phyloP scores from a whole-genome alignment of 2,113 vertebrate species.

The Mesembrinibis cayennensis region DNA sequence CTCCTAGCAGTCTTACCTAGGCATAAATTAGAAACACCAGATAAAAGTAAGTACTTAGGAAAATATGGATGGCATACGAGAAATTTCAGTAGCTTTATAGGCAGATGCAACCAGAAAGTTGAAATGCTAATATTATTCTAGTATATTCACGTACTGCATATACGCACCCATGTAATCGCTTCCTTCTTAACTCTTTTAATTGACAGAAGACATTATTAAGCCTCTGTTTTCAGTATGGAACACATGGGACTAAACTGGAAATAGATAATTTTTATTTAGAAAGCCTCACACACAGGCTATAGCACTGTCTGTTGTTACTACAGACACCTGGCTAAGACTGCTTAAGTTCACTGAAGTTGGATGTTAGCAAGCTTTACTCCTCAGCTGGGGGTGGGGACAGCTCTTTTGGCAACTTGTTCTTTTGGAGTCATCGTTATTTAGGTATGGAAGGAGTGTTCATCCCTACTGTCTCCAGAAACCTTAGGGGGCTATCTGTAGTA shows the following conservation, averaged over 20 bases:
- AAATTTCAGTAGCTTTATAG: neutral
- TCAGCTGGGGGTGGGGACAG: neutral
- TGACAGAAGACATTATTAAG: neutral
- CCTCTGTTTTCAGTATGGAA: neutral
- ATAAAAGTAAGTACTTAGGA: neutral
- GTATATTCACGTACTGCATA: neutral
- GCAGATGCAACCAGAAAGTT: neutral
- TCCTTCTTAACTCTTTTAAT: neutral
- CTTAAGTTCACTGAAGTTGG: neutral
- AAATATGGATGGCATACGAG: neutral
- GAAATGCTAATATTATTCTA: neutral
- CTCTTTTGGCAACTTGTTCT: neutral
- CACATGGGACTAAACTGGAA: neutral
- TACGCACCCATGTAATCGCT: neutral
- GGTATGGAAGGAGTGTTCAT: neutral
- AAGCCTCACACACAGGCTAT: neutral
- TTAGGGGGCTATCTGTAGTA: neutral
- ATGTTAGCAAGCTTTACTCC: neutral
- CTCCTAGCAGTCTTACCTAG: neutral
- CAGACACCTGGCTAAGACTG: neutral
- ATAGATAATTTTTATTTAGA: neutral
- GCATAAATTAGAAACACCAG: neutral
- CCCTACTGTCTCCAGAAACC: neutral
- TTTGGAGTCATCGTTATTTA: neutral
- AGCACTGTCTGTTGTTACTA: no score